These are phyloP conservation scores for Watsonalla cultraria DNA, from an alignment of 2,888 invertebrate species.

Conservation along the genomic window DNA sequence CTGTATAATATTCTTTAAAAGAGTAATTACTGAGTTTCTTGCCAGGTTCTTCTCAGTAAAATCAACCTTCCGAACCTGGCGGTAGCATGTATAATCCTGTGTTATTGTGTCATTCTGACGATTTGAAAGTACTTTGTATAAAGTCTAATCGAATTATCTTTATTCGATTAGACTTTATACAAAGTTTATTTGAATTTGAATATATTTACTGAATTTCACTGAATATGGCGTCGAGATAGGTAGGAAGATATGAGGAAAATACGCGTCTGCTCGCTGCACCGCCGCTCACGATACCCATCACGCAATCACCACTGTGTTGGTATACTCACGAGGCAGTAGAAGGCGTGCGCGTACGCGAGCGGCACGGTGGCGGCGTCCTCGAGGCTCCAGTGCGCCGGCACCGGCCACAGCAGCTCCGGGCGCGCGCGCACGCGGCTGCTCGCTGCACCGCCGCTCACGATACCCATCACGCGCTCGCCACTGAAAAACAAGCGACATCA, in stretches of 20 bases:
- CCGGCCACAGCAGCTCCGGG: slow-evolving; percentile 74
- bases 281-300: not conserved
- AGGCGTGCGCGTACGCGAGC: slow-evolving; percentile 81
- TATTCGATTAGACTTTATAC: too few relatives aligned
- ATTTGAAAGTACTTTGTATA: too few relatives aligned
- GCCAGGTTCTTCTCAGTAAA: too few relatives aligned
- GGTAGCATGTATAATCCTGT: too few relatives aligned
- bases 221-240: not conserved
- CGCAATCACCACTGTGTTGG: not conserved
- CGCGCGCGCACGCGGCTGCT: slow-evolving; percentile 73
- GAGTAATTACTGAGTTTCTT: too few relatives aligned
- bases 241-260: not conserved
- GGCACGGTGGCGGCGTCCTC: slow-evolving; percentile 86
- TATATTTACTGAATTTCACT: too few relatives aligned
- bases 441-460: slow-evolving; percentile 68
- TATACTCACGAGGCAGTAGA: slow-evolving; percentile 42
- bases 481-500: not conserved
- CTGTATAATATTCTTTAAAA: too few relatives aligned
- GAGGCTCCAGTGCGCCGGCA: slow-evolving; percentile 82
- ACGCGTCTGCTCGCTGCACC: too few relatives aligned
- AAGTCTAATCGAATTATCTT: too few relatives aligned
- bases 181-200: too few relatives aligned
- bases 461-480: slow-evolving; percentile 75
- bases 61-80: too few relatives aligned
- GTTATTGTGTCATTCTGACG: too few relatives aligned